A percentile compares a stretch with the other conserved stretches of the same genome.
Evolutionary conservation across 35 echinoderm and acorn worm genomes (phyloP).

Genomic region (Acanthaster planci): DNA sequence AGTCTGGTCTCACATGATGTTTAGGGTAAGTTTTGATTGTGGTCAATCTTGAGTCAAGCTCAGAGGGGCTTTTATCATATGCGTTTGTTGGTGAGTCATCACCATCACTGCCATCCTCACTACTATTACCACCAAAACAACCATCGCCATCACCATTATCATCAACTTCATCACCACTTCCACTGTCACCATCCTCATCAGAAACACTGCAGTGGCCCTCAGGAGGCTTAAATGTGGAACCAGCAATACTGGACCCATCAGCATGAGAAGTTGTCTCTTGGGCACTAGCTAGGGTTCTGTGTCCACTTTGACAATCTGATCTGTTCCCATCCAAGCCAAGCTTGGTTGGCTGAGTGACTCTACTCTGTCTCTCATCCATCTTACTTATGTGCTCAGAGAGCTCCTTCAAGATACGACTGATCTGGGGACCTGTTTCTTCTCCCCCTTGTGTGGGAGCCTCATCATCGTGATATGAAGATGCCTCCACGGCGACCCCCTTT

Average conservation of each 20-base stretch:
- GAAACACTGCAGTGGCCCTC: too few relatives aligned
- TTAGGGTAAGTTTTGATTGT: too few relatives aligned
- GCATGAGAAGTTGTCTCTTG: too few relatives aligned
- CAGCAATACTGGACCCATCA: too few relatives aligned
- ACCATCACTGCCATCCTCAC: background rate
- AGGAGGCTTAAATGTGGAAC: too few relatives aligned
- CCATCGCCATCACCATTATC: background rate
- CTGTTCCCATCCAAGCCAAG: too few relatives aligned
- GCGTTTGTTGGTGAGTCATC: slow-evolving; percentile 2
- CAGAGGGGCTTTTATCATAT: too few relatives aligned
- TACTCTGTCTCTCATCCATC: slow-evolving; percentile 8
- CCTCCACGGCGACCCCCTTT: background rate
- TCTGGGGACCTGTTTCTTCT: background rate
- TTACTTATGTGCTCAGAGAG: slow-evolving; percentile 6
- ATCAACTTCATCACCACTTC: background rate
- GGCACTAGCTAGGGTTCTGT: too few relatives aligned
- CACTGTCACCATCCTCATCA: background rate
- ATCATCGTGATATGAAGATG: background rate
- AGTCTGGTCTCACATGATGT: too few relatives aligned
- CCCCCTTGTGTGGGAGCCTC: background rate
- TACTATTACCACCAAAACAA: background rate
- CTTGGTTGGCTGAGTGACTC: too few relatives aligned
- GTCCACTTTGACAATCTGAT: too few relatives aligned
- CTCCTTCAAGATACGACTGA: slow-evolving; percentile 1
- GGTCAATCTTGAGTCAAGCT: too few relatives aligned